A percentile compares a stretch with the other conserved stretches of the same genome.
Conservation (phyloP, 2,113 vertebrate species). For the zebrafish (Danio rerio) region GRCz12tu NC_133189.1:30556501-30557000, state of each 20-base stretch:
- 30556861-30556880: conserved; percentile 54
- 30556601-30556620: conserved; percentile 30
- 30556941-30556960: conserved; percentile 52
- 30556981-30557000: conserved; percentile 48
- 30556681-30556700: conserved; percentile 41
- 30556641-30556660: conserved; percentile 30
- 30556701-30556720: conserved; percentile 53
- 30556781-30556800: conserved; percentile 33
- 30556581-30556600: conserved; percentile 33
- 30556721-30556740: conserved; percentile 32
- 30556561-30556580: conserved; percentile 22
- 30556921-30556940: conserved; percentile 61
- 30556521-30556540: conserved; percentile 27
- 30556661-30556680: conserved; percentile 5
- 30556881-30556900: conserved; percentile 53
- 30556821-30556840: conserved; percentile 39
- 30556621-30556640: conserved; percentile 24
- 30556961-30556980: conserved; percentile 58
- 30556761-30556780: conserved; percentile 55
- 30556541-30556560: conserved; percentile 34
- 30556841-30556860: conserved; percentile 46
- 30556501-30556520: conserved; percentile 1
- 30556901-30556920: conserved; percentile 55
- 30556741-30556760: conserved; percentile 45
- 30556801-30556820: conserved; percentile 52